Evolutionary conservation across 2,113 vertebrate genomes (phyloP), one percentile per base, ranked within the genome.

Genomic region (Ornithorhynchus anatinus): DNA sequence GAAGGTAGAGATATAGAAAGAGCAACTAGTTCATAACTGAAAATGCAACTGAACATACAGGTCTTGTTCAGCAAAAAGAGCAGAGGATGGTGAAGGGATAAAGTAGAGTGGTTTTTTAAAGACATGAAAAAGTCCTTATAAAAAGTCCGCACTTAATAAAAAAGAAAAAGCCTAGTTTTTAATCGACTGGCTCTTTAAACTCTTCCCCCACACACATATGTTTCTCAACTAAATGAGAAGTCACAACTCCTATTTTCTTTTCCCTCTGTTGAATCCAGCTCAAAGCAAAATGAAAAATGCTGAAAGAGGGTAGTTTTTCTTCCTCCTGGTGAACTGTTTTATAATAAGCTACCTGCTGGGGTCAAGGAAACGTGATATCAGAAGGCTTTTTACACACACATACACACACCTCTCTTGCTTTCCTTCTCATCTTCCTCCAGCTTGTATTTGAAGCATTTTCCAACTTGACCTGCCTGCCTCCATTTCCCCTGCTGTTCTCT

Each of bases 311-410:
- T 57, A 45, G 72, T 82, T 59, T 44, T 23, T 29, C 23, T 52
- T 58, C 76, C 82, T 79, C 81, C 60, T 73, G 65, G 67, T 71
- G 67, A 76, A 75, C 78, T 77, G 86, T 56, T 88, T 83, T 75
- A 82, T 43, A 81, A 81, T 76, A 36, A 69, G 79, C 72, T 75
- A 78, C 85, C 80, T 82, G 81, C 88, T 86, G 88, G 70, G 85
- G 81, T 74, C 80, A 78, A 72, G 59, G 81, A 84, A 86, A 88
- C 19, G 7, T 5, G 52, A 84, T 71, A 7, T 14, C 36, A 14
- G 19, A 6, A n/a, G 54, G 43, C 25, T 38, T 50, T 70, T 57
- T 29, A 35, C 65, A 60, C 54, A 19, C 40, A 58, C 63, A 66
- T 50, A 62, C 35, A 3, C 13, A 12, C 19, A 12, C 16, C n/a